phyloP scores from a whole-genome alignment of 2,888 invertebrate species.

The Bruchidius siliquastri region DNA sequence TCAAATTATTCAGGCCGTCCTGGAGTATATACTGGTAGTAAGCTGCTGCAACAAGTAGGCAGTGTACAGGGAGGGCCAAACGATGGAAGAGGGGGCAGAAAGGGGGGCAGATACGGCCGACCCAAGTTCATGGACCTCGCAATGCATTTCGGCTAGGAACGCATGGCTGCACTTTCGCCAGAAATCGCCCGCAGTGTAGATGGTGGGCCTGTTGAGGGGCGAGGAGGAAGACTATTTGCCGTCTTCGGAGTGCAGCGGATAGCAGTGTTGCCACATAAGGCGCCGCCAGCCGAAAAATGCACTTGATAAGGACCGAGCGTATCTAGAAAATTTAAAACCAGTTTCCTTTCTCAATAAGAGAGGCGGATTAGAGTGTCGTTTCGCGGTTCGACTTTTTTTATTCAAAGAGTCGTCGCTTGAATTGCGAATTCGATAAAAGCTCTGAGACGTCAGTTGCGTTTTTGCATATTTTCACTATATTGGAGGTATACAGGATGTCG shows the following conservation, averaged over 20 bases:
- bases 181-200: neutral
- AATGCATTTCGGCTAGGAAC: constrained; percentile 48
- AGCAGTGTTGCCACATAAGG: neutral
- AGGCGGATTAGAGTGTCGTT: neutral
- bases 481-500: no score
- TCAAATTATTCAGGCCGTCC: neutral
- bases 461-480: neutral
- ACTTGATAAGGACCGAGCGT: neutral
- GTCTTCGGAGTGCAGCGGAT: neutral
- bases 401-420: neutral
- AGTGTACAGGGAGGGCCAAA: neutral
- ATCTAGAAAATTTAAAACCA: neutral
- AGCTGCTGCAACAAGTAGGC: neutral
- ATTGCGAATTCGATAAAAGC: neutral
- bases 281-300: neutral
- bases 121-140: constrained; percentile 32
- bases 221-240: neutral
- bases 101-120: neutral
- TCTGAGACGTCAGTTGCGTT: neutral
- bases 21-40: neutral
- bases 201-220: neutral
- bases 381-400: neutral
- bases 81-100: neutral
- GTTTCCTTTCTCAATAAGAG: neutral
- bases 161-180: constrained; percentile 49